Conservation (phyloP, 2,888 invertebrate species). For the Ctenicera cuprea region DNA sequence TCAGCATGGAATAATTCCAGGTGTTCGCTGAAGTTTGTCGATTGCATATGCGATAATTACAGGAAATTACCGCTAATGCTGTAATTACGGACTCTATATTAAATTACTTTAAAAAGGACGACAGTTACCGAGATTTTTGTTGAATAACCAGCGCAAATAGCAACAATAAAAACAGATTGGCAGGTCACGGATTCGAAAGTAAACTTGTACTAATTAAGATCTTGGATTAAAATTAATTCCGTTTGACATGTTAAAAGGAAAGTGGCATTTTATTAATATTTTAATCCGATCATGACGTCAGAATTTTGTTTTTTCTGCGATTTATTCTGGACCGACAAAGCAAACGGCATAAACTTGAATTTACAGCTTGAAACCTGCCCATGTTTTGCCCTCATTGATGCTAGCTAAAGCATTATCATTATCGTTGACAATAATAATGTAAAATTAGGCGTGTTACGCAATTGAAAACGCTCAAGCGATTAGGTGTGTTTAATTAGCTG, state of each 20-base stretch:
- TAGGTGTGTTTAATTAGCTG: conserved; percentile 9
- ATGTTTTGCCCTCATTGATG: background rate
- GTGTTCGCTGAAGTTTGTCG: conserved; percentile 37
- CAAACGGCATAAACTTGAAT: background rate
- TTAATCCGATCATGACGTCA: background rate
- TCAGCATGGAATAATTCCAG: conserved; percentile 30
- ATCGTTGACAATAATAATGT: background rate
- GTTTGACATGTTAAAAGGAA: conserved; percentile 13
- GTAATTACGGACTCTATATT: background rate
- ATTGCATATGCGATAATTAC: conserved; percentile 31
- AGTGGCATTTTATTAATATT: conserved; percentile 4
- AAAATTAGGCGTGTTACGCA: conserved; percentile 10
- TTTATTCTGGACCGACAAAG: background rate
- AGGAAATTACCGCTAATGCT: conserved; percentile 1
- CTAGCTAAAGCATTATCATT: background rate
- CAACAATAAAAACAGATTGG: background rate
- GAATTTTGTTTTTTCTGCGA: background rate
- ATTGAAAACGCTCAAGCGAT: background rate
- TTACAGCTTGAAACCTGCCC: too few species aligned
- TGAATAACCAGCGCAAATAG: background rate
- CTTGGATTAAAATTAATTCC: conserved; percentile 25
- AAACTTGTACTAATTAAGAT: conserved; percentile 8
- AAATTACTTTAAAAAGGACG: background rate
- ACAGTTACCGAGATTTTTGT: conserved; percentile 21
- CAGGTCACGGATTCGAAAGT: background rate